Percentiles rank a stretch among this genome's conserved stretches.
These are phyloP conservation scores for Chymomyza caudatula DNA, from an alignment of 2,888 invertebrate species.

Conservation along the genomic window DNA sequence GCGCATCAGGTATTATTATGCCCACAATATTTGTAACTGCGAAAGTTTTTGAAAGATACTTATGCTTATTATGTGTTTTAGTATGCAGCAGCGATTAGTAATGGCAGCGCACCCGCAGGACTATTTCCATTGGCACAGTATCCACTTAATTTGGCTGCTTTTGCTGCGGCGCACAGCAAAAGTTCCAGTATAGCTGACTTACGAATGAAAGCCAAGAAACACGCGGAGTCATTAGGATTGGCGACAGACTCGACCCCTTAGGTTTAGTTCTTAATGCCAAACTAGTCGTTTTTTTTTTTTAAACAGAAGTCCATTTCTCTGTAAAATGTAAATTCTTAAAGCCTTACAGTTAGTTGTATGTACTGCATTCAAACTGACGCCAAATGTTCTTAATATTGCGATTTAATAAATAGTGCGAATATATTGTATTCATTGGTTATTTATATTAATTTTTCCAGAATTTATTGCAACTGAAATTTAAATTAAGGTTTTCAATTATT, in stretches of 20 bases:
- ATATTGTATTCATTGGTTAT: too few species aligned
- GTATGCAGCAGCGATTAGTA: slow-evolving; percentile 83
- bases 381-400: background rate
- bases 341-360: background rate
- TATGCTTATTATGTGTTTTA: slow-evolving; percentile 61
- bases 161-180: slow-evolving; percentile 89
- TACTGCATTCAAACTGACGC: background rate
- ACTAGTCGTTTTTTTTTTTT: background rate
- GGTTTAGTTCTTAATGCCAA: slow-evolving; percentile 6
- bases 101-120: slow-evolving; percentile 78
- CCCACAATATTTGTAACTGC: background rate
- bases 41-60: background rate
- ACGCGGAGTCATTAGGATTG: slow-evolving; percentile 89
- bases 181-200: slow-evolving; percentile 96
- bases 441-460: too few species aligned
- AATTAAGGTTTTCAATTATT: too few species aligned
- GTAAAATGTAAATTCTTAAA: background rate
- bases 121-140: slow-evolving; percentile 84
- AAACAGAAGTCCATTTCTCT: background rate
- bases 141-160: slow-evolving; percentile 87
- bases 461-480: too few species aligned
- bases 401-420: background rate
- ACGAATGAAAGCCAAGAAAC: slow-evolving; percentile 93
- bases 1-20: slow-evolving; percentile 84
- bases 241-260: slow-evolving; percentile 64